phyloP scores from a whole-genome alignment of 2,113 vertebrate genomes.

The Shinisaurus crocodilurus region DNA sequence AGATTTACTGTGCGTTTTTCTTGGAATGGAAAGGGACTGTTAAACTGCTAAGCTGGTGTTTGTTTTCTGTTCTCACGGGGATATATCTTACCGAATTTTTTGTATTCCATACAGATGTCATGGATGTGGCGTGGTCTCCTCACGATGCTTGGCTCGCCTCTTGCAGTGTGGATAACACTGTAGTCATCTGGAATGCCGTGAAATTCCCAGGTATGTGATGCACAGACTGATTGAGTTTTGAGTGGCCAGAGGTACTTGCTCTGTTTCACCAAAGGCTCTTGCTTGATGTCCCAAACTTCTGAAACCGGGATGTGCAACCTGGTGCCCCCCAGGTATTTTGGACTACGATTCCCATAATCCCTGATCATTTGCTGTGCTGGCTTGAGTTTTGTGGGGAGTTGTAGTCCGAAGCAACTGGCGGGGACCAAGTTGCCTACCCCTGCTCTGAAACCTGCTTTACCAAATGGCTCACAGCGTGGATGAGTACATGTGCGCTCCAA shows the following conservation, averaged over 20 bases:
- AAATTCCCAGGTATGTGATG: conserved; percentile 92
- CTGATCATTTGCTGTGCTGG: too few species aligned
- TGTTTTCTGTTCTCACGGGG: background rate
- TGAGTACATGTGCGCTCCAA: background rate
- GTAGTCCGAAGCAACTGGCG: background rate
- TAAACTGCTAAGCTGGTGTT: too few species aligned
- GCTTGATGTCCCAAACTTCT: background rate
- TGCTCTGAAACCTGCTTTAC: background rate
- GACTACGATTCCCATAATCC: background rate
- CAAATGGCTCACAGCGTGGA: background rate
- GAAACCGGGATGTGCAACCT: too few species aligned
- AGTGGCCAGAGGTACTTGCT: background rate
- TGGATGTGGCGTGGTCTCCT: conserved; percentile 98
- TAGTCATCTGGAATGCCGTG: conserved; percentile 97
- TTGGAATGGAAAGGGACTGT: background rate
- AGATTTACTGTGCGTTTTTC: background rate
- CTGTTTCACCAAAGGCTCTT: background rate
- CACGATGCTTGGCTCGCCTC: conserved; percentile 97
- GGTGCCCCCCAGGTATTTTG: background rate
- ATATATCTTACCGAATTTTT: background rate
- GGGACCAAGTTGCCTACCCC: too few species aligned
- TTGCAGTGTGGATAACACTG: conserved; percentile 98
- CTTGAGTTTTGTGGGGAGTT: too few species aligned
- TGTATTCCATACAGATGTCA: conserved; percentile 85
- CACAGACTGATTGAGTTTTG: background rate